Evolutionary conservation across 2,888 invertebrate species (phyloP), one percentile per base, ranked within the genome.

Genomic region (Clitarchus hookeri): DNA sequence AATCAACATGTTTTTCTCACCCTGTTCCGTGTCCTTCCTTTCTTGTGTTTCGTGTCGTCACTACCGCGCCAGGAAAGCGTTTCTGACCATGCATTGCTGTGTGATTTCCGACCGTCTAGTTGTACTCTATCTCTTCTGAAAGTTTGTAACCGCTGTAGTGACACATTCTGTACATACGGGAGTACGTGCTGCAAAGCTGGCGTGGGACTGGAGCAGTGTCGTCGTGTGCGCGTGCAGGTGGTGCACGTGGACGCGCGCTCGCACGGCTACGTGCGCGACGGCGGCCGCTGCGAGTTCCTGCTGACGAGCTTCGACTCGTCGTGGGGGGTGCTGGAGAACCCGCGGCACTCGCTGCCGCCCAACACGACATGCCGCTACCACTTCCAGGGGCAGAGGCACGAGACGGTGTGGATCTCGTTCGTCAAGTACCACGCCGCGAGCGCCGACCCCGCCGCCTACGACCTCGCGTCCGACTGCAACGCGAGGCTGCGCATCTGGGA

Each of bases 341-440:
- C 96, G 4, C 92, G 94, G 84, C 96, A 96, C 91, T 95, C 96
- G 0, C 92, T 96, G 86, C 96, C 96, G 0, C 96, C 96, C 2
- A 96, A 96, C 91, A 96, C 96, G 0, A 96, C 96, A 11, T 97
- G 97, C 91, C 94, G 95, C 87, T 96, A 96, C 91, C 95, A 95
- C 90, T 96, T 96, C 90, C 93, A 93, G 92, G 96, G 96, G 48
- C 94, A 95, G 85, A 92, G 94, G 11, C 95, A 95, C 90, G 96
- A 96, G 91, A 95, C 96, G 87, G 96, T 96, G 44, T 96, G 96
- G 97, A 94, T 96, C 88, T 96, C 96, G 44, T 96, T 97, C 91
- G 94, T 96, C 89, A 96, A 96, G 91, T 96, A 96, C 91, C 96
- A 96, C 91, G 95, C 96, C 2, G 82, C 82, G 19, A 95, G 95